Evolutionary conservation across 2,888 invertebrate genomes (phyloP).

Genomic region (Digitonthophagus gazella): DNA sequence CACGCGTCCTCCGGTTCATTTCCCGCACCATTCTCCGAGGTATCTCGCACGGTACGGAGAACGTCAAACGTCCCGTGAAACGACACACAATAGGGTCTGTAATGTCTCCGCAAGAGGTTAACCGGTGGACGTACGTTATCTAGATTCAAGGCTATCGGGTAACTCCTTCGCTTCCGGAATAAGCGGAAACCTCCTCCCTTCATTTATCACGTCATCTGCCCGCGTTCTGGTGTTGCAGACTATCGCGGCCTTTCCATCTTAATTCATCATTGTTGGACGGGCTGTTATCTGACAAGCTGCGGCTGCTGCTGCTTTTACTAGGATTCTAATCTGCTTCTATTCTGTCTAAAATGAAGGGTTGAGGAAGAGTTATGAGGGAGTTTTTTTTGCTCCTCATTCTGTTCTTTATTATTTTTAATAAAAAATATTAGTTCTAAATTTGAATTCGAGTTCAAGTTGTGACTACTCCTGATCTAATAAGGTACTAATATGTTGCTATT

Average conservation of each 20-base stretch:
- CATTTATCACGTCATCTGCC: slow-evolving; percentile 42
- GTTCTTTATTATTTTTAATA: too few relatives aligned
- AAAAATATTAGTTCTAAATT: neutral
- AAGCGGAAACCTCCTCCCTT: slow-evolving; percentile 16
- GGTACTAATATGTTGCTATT: too few relatives aligned
- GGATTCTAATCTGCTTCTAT: neutral
- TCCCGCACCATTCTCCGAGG: neutral
- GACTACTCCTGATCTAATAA: too few relatives aligned
- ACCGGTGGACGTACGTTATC: neutral
- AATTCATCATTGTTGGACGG: slow-evolving; percentile 29
- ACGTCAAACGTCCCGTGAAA: slow-evolving; percentile 9
- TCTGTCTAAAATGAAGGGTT: neutral
- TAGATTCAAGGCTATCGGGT: slow-evolving; percentile 10
- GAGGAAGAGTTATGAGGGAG: neutral
- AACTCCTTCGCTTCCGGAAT: slow-evolving; percentile 1
- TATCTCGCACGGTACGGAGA: neutral
- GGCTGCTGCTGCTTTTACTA: neutral
- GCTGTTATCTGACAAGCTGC: neutral
- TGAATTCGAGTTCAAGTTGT: too few relatives aligned
- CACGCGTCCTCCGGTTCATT: slow-evolving; percentile 5
- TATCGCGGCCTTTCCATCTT: slow-evolving; percentile 40
- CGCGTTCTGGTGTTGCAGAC: slow-evolving; percentile 33
- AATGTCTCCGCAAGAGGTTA: slow-evolving; percentile 7
- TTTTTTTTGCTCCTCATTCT: too few relatives aligned
- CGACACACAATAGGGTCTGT: slow-evolving; percentile 6